These are phyloP conservation scores for Plotosus lineatus DNA, from an alignment of 2,113 vertebrate species.

Conservation along the genomic window DNA sequence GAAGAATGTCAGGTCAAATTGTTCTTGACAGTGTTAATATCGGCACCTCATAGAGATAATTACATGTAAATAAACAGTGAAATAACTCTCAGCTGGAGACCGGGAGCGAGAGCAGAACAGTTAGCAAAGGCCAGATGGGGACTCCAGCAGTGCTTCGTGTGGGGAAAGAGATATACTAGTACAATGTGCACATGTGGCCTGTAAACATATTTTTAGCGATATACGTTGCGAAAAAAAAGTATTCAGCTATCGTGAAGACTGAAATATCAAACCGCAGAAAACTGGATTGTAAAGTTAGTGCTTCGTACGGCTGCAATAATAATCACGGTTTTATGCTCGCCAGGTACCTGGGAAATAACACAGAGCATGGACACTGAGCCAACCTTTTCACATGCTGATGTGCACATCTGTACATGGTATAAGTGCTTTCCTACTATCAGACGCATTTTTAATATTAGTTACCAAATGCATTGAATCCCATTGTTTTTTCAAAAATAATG, in stretches of 20 bases:
- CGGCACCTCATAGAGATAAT: slow-evolving; percentile 89
- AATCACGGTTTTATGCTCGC: slow-evolving; percentile 78
- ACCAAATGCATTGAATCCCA: neutral
- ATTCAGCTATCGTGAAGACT: no score
- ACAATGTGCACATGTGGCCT: neutral
- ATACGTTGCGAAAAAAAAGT: slow-evolving; percentile 2
- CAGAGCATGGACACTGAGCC: slow-evolving; percentile 69
- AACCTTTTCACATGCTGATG: slow-evolving; percentile 43
- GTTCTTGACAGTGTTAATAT: slow-evolving; percentile 94
- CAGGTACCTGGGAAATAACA: slow-evolving; percentile 87
- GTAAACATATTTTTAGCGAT: slow-evolving; percentile 15
- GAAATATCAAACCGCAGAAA: slow-evolving; percentile 4
- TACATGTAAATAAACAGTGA: slow-evolving; percentile 96
- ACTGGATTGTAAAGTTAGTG: neutral
- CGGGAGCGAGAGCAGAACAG: slow-evolving; percentile 68
- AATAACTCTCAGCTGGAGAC: slow-evolving; percentile 91
- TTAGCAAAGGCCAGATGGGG: slow-evolving; percentile 80
- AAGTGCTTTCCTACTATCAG: slow-evolving; percentile 5
- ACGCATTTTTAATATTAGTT: neutral
- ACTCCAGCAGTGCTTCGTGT: slow-evolving; percentile 56
- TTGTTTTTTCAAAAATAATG: neutral
- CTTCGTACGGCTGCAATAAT: slow-evolving; percentile 66
- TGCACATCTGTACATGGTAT: slow-evolving; percentile 37
- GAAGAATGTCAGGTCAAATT: slow-evolving; percentile 96
- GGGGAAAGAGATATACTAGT: slow-evolving; percentile 28